Conservation (phyloP, 2,797 vertebrate genomes). For the Euthynnus affinis region DNA sequence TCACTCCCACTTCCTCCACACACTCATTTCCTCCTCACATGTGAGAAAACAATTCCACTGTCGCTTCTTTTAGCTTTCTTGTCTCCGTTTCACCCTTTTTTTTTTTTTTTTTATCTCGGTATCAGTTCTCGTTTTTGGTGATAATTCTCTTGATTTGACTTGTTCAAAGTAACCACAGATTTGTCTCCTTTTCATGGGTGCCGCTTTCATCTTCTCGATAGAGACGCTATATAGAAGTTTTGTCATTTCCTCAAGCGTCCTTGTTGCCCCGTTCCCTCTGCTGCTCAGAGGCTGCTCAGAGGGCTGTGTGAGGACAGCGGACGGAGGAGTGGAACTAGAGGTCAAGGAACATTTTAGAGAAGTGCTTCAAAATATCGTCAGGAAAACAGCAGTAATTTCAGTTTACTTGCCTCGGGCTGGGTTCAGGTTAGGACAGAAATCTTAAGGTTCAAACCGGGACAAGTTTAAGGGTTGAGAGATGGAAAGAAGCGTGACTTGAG, state of each 20-base stretch:
- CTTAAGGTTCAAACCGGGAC: conserved; percentile 12
- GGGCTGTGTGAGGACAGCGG: neutral
- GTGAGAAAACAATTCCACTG: neutral
- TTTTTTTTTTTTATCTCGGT: neutral
- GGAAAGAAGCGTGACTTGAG: neutral
- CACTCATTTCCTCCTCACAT: neutral
- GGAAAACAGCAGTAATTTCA: neutral
- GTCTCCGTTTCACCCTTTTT: neutral
- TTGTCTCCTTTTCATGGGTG: neutral
- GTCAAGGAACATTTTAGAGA: conserved; percentile 16
- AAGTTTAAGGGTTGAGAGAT: neutral
- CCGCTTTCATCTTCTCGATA: neutral
- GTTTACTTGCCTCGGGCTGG: neutral
- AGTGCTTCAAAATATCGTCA: conserved; percentile 10
- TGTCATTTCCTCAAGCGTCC: neutral
- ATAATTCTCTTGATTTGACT: no score
- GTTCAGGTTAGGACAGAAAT: conserved; percentile 8
- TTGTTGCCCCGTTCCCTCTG: neutral
- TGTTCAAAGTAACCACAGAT: neutral
- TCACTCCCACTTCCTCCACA: neutral
- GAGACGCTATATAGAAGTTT: neutral
- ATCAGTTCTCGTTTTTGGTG: neutral
- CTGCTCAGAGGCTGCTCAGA: neutral
- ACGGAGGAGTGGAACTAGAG: conserved; percentile 3
- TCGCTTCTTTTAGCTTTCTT: neutral